Evolutionary conservation across 2,113 vertebrate species (phyloP), one percentile per base, ranked within the genome.

Genomic region (Sturnira hondurensis): DNA sequence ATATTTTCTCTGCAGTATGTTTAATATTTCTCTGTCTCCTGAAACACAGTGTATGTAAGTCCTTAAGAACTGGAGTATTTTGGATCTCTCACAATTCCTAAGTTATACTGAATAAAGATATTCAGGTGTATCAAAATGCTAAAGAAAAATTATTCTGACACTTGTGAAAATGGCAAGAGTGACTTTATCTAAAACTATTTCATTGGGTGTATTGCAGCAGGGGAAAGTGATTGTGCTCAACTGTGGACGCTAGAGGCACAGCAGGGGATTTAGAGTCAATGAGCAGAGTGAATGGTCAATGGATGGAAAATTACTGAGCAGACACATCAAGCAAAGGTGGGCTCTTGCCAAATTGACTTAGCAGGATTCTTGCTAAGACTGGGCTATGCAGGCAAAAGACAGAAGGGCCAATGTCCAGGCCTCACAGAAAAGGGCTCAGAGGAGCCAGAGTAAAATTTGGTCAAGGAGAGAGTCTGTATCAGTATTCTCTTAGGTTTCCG

Each of bases 21-120:
- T 81, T 87, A 65, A 84, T 93, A 71, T 84, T 94, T 94, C 77
- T 87, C 14, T 36, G 58, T 77, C 28, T 89, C n/a, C n/a, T 61
- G 36, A 89, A 76, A 84, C 38, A 87, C 2, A 26, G 5, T 52
- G 33, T 22, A 77, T 52, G 33, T 22, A 77, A 89, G 43, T 58
- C 24, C 90, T 83, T 61, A 88, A 89, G 17, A 16, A 41, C 20
- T 52, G 2, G 50, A 36, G 78, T 43, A 83, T 20, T 45, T 70
- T 93, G 36, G 12, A 74, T 87, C 41, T 82, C 33, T 28, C 3
- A 12, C 63, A 13, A n/a, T 38, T 76, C 54, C 86, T 56, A 11
- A 58, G 43, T 65, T 33, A 38, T 28, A 67, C 13, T 47, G 67
- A 87, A 58, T 56, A 86, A 65, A 81, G n/a, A 82, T 67, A 52